Conservation (phyloP, 2,113 vertebrate genomes). For the Aphyosemion australe region DNA sequence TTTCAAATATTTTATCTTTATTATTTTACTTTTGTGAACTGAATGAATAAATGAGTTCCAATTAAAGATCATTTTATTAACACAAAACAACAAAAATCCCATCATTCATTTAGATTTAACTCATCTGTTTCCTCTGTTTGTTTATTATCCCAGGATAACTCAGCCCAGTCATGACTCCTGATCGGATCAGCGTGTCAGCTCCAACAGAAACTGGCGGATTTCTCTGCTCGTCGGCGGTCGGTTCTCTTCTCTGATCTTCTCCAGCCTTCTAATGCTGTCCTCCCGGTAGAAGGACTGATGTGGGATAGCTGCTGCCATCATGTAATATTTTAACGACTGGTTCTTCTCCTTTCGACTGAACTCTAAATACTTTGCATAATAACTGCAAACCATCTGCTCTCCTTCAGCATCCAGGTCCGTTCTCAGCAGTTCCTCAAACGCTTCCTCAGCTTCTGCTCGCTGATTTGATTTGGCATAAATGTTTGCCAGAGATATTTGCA, state of each 20-base stretch:
- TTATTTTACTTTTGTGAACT: too few relatives aligned
- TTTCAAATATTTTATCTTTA: too few relatives aligned
- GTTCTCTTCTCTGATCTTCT: background rate
- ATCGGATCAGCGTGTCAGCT: background rate
- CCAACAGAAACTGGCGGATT: slow-evolving; percentile 31
- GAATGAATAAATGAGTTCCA: too few relatives aligned
- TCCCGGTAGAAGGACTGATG: background rate
- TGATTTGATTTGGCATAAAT: slow-evolving; percentile 11
- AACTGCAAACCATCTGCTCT: slow-evolving; percentile 36
- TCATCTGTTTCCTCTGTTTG: too few relatives aligned
- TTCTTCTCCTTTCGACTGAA: background rate
- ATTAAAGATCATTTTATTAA: too few relatives aligned
- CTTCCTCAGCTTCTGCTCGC: slow-evolving; percentile 11
- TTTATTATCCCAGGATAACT: too few relatives aligned
- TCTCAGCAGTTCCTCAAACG: too few relatives aligned
- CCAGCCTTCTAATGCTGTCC: slow-evolving; percentile 37
- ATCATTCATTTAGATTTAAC: too few relatives aligned
- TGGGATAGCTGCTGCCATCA: slow-evolving; percentile 39
- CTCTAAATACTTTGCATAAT: slow-evolving; percentile 30
- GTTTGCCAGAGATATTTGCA: slow-evolving; percentile 24
- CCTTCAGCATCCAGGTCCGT: slow-evolving; percentile 11
- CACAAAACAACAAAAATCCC: too few relatives aligned
- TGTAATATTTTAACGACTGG: slow-evolving; percentile 27
- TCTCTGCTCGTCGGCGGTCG: slow-evolving; percentile 10
- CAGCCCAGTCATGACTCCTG: too few relatives aligned